A percentile compares a stretch with the other conserved stretches of the same genome.
phyloP scores from a whole-genome alignment of 2,797 vertebrate genomes.

The Morus bassanus region DNA sequence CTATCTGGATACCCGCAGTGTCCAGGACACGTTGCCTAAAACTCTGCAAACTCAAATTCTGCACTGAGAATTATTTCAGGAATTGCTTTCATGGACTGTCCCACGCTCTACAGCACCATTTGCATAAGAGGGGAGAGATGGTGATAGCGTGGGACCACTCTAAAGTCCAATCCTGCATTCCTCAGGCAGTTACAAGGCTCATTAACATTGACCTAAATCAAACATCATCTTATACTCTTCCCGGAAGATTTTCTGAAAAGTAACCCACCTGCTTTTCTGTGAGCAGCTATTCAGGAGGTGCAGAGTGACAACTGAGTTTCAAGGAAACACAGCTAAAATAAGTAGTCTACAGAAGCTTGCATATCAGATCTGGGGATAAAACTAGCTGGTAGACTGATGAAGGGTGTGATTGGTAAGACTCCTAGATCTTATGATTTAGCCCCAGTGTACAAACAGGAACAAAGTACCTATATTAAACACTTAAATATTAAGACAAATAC shows the following conservation, averaged over 20 bases:
- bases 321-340: neutral
- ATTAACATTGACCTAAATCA: neutral
- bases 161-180: neutral
- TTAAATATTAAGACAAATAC: neutral
- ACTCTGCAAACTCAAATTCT: neutral
- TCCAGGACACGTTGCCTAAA: neutral
- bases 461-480: neutral
- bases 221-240: neutral
- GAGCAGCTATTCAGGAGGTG: neutral
- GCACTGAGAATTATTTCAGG: neutral
- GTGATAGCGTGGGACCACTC: rapidly evolving
- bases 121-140: neutral
- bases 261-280: neutral
- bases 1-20: neutral
- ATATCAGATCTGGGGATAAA: neutral
- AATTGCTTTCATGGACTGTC: neutral
- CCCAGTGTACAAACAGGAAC: neutral
- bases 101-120: neutral
- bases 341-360: neutral
- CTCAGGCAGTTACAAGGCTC: neutral
- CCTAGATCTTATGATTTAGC: neutral
- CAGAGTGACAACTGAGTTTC: neutral
- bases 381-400: neutral
- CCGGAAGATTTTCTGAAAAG: neutral
- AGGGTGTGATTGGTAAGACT: neutral